phyloP scores from a whole-genome alignment of 2,113 vertebrate species.

The Megaceryle maxima region DNA sequence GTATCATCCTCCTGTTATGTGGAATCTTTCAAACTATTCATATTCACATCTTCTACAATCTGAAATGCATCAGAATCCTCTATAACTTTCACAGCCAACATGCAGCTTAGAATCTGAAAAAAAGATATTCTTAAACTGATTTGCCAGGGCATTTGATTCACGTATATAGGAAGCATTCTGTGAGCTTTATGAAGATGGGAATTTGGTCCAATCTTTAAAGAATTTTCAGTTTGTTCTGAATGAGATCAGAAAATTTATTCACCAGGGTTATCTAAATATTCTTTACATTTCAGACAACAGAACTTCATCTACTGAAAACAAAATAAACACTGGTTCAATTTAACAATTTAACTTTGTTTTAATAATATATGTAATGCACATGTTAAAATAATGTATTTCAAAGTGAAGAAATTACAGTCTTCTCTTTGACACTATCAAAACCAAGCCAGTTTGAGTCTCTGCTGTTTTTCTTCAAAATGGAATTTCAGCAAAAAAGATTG shows the following conservation, averaged over 20 bases:
- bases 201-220: neutral
- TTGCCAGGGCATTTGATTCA: neutral
- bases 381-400: neutral
- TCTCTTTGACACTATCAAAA: neutral
- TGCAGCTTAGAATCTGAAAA: neutral
- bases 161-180: neutral
- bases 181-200: neutral
- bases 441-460: neutral
- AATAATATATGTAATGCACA: neutral
- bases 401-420: neutral
- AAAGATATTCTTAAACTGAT: constrained; percentile 13
- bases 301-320: neutral
- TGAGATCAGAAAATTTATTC: neutral
- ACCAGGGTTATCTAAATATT: neutral
- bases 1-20: neutral
- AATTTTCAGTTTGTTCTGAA: neutral
- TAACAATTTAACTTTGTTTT: neutral
- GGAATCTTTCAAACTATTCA: neutral
- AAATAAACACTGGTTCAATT: neutral
- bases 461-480: neutral
- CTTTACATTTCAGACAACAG: neutral
- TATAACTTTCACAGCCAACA: neutral
- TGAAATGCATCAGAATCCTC: constrained; percentile 14
- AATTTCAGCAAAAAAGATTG: neutral
- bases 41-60: constrained; percentile 1